Conservation (phyloP, 2,113 vertebrate genomes). For the Neogobius melanostomus region DNA sequence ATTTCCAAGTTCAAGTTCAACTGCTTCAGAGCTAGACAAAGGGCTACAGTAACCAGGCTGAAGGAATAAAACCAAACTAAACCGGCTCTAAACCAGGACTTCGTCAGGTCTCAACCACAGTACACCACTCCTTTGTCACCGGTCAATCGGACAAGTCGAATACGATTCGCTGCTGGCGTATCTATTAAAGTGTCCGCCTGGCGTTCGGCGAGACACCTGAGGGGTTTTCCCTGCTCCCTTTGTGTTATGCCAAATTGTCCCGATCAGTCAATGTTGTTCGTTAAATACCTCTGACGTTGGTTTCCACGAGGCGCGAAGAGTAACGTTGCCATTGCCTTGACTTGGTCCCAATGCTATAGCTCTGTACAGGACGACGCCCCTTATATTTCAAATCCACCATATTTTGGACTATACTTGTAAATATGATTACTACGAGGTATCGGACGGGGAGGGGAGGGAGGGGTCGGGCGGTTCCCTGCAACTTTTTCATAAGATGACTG, state of each 20-base stretch:
- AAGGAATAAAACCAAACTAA: too few relatives aligned
- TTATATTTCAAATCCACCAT: constrained; percentile 85
- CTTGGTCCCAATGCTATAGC: constrained; percentile 86
- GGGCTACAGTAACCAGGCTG: too few relatives aligned
- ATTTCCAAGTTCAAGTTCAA: too few relatives aligned
- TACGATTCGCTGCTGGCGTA: not conserved
- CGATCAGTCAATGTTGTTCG: constrained; percentile 72
- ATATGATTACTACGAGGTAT: constrained; percentile 84
- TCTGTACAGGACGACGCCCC: constrained; percentile 74
- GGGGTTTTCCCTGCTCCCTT: not conserved
- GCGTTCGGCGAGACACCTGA: not conserved
- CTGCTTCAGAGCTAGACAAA: too few relatives aligned
- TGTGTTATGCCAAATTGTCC: constrained; percentile 44
- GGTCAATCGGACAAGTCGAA: too few relatives aligned
- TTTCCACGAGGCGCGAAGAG: constrained; percentile 78
- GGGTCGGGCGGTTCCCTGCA: constrained; percentile 82
- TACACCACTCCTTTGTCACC: too few relatives aligned
- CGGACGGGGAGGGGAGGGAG: constrained; percentile 62
- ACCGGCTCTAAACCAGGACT: not conserved
- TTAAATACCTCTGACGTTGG: constrained; percentile 81
- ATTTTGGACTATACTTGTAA: constrained; percentile 94
- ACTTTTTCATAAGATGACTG: constrained; percentile 98
- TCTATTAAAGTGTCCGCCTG: not conserved
- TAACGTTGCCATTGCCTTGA: constrained; percentile 93
- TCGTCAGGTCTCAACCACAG: too few relatives aligned